Evolutionary conservation across 2,797 vertebrate species (phyloP), one percentile per base, ranked within the genome.

Genomic region (Sebastes variabilis): DNA sequence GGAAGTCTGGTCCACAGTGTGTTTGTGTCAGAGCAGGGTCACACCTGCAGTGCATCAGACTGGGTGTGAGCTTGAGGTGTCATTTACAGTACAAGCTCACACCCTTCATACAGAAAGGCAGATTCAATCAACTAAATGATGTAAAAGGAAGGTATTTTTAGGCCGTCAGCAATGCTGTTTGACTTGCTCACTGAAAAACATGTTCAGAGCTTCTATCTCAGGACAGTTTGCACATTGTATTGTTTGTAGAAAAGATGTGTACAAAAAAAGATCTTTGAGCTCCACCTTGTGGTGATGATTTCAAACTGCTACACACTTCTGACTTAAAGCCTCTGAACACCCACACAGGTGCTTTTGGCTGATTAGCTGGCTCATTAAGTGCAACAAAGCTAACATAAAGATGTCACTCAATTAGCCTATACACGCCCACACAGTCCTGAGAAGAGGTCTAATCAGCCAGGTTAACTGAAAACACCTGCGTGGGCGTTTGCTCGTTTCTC

Each of bases 231-330:
- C 18, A 60, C 22, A 1, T n/a, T 49, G 20, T 8, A n/a, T 32
- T 46, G 29, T 55, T 55, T 55, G 16, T 1, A 25, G n/a, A 32
- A 29, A 11, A 8, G 2, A 38, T 1, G 4, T 66, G 0, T 5
- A 13, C 9, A 30, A 42, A 59, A 2, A 72, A 5, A 77, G 42
- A 24, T 55, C 52, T 79, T 66, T 25, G 72, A 9, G 84, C 75
- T 36, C 90, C 89, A 77, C 76, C 91, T 82, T 66, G 84, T 91
- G 93, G 91, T 8, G 6, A 12, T 0, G 16, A 13, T 4, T 11
- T 77, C 0, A 49, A 66, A 20, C 8, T n/a, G 4, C 5, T 4
- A 12, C 52, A 42, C 2, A 30, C 22, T 66, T 38, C 2, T 27
- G 6, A 27, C 18, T 36, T n/a, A n/a, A 52, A 20, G 49, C 18